Conservation (phyloP, 2,888 invertebrate species). For the Chydorus sphaericus region DNA sequence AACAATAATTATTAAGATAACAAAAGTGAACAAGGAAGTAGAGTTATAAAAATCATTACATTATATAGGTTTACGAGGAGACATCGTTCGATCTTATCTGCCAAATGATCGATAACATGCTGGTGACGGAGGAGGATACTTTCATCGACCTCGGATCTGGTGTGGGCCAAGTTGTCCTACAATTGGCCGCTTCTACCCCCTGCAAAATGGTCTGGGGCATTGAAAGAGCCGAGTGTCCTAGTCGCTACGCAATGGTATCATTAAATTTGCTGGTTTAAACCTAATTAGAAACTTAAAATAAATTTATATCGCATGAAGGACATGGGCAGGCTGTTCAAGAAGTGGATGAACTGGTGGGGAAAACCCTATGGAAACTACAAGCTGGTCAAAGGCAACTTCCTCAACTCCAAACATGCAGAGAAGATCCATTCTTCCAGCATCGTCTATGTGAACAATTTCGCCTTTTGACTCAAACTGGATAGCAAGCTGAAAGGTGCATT, state of each 20-base stretch:
- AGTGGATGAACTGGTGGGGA: conserved; percentile 98
- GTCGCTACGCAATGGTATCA: conserved; percentile 76
- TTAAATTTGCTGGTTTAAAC: background rate
- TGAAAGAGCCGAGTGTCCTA: conserved; percentile 93
- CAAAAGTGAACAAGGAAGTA: too few species aligned
- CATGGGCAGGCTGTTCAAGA: conserved; percentile 79
- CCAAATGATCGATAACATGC: conserved; percentile 95
- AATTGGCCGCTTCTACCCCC: conserved; percentile 90
- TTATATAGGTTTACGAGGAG: conserved; percentile 79
- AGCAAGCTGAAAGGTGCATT: conserved; percentile 73
- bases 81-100: conserved; percentile 94
- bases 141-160: conserved; percentile 98
- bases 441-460: conserved; percentile 99
- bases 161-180: conserved; percentile 95
- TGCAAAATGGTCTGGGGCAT: conserved; percentile 89
- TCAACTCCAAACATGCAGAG: conserved; percentile 80
- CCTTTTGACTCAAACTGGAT: conserved; percentile 94
- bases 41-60: too few species aligned
- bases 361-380: conserved; percentile 83
- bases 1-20: too few species aligned
- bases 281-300: conserved; percentile 18
- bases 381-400: conserved; percentile 86
- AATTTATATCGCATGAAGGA: conserved; percentile 38
- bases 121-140: conserved; percentile 80
- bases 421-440: conserved; percentile 86